Conservation (phyloP, 2,113 vertebrate genomes). For the Lamprotornis superbus region DNA sequence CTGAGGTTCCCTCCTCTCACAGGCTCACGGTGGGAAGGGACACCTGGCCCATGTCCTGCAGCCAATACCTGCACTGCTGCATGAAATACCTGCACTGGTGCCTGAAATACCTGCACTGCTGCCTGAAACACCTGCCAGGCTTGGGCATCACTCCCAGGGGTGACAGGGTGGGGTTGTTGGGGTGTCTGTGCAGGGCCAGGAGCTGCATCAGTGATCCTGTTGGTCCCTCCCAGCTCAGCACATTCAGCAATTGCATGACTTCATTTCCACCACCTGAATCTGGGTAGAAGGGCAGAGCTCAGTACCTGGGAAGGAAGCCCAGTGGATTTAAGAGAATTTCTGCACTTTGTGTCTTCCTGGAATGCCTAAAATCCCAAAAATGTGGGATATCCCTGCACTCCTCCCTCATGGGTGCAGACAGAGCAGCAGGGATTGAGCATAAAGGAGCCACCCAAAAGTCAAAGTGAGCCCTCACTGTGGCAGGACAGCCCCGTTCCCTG, state of each 20-base stretch:
- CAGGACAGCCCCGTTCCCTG: background rate
- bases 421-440: background rate
- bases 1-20: background rate
- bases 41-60: background rate
- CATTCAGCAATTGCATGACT: background rate
- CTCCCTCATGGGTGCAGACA: background rate
- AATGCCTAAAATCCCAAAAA: background rate
- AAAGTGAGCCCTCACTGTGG: background rate
- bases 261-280: background rate
- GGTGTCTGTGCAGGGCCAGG: background rate
- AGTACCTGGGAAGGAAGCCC: background rate
- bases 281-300: background rate
- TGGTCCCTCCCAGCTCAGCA: background rate
- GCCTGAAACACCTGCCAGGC: background rate
- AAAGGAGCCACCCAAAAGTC: background rate
- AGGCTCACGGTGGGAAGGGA: background rate
- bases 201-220: background rate
- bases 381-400: background rate
- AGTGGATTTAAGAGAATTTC: background rate
- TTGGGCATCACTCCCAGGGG: rapidly evolving
- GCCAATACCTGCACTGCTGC: background rate
- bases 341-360: background rate
- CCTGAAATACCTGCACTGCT: background rate
- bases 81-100: background rate
- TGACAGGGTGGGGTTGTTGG: background rate